Base-by-base conservation (phyloP, 2,797 vertebrate genomes). In the Dendrocincla tyrannina region DNA sequence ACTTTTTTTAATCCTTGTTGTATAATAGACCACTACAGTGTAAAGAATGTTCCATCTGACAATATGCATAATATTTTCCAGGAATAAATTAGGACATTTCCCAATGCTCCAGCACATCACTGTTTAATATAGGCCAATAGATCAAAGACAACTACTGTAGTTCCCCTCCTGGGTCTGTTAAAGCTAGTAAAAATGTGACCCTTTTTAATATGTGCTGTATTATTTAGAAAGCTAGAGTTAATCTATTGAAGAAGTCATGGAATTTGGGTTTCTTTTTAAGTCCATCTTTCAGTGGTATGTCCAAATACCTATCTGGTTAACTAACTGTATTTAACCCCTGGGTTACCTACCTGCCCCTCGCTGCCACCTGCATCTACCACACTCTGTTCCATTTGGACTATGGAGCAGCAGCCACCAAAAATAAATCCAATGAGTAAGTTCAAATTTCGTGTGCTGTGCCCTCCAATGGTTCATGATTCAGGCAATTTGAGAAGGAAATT, bases 101-200 rank as follows among this genome's bases (percentile, higher is more conserved):
- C 93, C 93, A 88, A 18, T 60, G 93, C 87, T 91, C 76, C 66
- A 84, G 78, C 59, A 76, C 80, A 95, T 95, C 79, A 33, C 56
- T 93, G 68, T 95, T 91, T 96, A 94, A 97, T 96, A 80, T 83
- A 97, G 93, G 93, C 85, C 95, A 94, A 89, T 74, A 95, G 94
- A 96, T 96, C 91, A 96, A 97, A 95, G 91, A 60, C 82, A 96
- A 80, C 85, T 83, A 74, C 72, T 92, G 93, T 92, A 80, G 87
- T 90, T 96, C 94, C 66, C 83, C 93, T 93, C 90, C 66, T 93
- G 94, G 70, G 94, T 85, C 83, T 91, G 93, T 84, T 92, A 58
- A 85, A 93, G 79, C 53, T 69, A 73, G 42, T 92, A 62, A 23
- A 85, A 91, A 82, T 88, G 77, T 95, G 95, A 95, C 91, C 93